Percentiles rank a stretch among this genome's conserved stretches.
Evolutionary conservation across 2,888 invertebrate genomes (phyloP).

Genomic region (Patella pellucida): DNA sequence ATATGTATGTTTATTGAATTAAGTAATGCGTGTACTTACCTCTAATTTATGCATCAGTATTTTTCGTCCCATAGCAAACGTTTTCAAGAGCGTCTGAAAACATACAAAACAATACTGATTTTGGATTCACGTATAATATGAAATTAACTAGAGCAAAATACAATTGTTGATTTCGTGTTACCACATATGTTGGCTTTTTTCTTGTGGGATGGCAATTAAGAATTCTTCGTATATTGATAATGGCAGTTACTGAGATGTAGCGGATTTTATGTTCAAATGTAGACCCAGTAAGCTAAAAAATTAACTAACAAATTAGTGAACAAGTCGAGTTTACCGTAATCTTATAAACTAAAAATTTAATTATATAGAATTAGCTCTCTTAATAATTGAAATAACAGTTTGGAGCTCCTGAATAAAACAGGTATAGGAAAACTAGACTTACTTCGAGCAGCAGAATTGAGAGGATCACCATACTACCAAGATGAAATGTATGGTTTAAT

Average conservation of each 20-base stretch:
- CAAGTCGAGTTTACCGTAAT: too few species aligned
- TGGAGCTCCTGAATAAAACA: not conserved
- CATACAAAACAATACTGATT: constrained; percentile 6
- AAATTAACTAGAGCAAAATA: not conserved
- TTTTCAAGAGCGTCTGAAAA: constrained; percentile 55
- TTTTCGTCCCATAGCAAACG: constrained; percentile 54
- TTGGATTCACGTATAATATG: not conserved
- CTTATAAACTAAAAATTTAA: too few species aligned
- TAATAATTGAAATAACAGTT: too few species aligned
- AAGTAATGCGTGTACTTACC: constrained; percentile 37
- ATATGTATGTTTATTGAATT: too few species aligned
- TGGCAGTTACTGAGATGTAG: not conserved
- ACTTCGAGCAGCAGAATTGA: constrained; percentile 58
- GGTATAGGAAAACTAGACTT: constrained; percentile 11
- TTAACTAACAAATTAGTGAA: too few species aligned
- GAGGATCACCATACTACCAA: constrained; percentile 58
- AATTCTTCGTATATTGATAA: too few species aligned
- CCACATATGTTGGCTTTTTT: too few species aligned
- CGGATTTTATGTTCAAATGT: not conserved
- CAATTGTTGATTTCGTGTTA: not conserved
- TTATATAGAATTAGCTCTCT: too few species aligned
- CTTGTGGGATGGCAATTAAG: too few species aligned
- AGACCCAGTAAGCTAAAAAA: not conserved
- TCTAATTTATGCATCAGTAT: constrained; percentile 55
- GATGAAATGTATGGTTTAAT: constrained; percentile 59